Base-by-base conservation (phyloP, 2,797 vertebrate species). In the Protonibea diacanthus region DNA sequence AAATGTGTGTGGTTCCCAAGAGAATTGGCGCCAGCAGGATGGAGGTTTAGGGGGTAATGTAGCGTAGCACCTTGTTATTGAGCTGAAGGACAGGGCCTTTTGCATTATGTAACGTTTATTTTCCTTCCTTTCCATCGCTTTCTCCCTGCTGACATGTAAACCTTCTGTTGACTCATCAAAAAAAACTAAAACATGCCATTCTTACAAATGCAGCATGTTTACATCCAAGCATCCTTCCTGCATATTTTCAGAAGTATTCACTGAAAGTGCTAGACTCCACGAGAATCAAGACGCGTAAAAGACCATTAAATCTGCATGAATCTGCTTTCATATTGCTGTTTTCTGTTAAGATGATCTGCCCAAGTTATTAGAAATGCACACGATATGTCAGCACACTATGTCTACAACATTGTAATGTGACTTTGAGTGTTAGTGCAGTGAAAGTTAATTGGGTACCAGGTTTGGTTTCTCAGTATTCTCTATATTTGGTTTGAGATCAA, bases 1-100 rank as follows among this genome's bases (percentile, higher is more conserved):
- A 93, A 95, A 95, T 93, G 91, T 92, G 90, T 91, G 83, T 58
- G 74, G 88, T 90, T 88, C 93, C 91, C 87, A 27, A 62, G 94
- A 92, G 93, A 92, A 84, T 86, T 82, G 90, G 86, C 78, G 77
- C 81, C 88, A 77, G 88, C 86, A 80, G 86, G 84, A 86, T 80
- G 77, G 87, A 90, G 93, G 88, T 93, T 94, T 94, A 85, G 85
- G 63, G 87, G 91, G 89, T 95, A 95, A 95, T 95, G 95, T 95
- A 92, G 94, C 92, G 56, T 94, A 89, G 89, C 91, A 88, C 92
- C 89, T 92, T 95, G 92, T 94, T 95, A 95, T 92, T 90, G 87
- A 93, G 91, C 92, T 93, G 93, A 94, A 93, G 92, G 94, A 93
- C 93, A 85, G 78, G 67, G 72, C 88, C 88, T 91, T 93, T 89